Conservation (phyloP, 2,113 vertebrate species). For the Rhizomys pruinosus region DNA sequence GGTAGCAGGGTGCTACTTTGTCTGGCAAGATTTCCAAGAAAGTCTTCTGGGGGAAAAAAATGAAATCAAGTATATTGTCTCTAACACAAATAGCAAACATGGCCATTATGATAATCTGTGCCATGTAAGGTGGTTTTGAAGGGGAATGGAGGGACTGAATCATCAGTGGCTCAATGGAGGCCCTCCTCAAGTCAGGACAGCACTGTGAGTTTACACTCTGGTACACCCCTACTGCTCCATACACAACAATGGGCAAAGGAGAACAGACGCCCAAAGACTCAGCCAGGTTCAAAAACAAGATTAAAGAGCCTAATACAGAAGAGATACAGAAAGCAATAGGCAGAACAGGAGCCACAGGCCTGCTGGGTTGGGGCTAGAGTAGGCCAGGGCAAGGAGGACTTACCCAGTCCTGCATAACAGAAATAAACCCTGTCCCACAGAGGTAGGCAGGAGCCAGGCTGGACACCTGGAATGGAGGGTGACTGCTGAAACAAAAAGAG, state of each 20-base stretch:
- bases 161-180: conserved; percentile 26
- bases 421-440: neutral
- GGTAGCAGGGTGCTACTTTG: conserved; percentile 7
- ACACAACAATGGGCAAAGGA: neutral
- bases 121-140: neutral
- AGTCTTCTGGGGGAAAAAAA: neutral
- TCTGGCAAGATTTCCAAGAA: conserved; percentile 35
- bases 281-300: conserved; percentile 26
- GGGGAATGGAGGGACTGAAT: neutral
- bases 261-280: neutral
- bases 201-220: neutral
- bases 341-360: neutral
- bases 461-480: neutral
- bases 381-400: neutral
- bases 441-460: neutral
- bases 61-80: neutral
- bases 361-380: neutral
- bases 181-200: conserved; percentile 8
- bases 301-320: neutral
- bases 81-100: neutral
- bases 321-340: neutral
- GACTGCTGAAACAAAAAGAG: neutral
- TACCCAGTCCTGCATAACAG: neutral
- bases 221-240: neutral
- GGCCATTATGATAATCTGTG: neutral